Conservation (phyloP, 2,797 vertebrate genomes). For the Oryzias sinensis region DNA sequence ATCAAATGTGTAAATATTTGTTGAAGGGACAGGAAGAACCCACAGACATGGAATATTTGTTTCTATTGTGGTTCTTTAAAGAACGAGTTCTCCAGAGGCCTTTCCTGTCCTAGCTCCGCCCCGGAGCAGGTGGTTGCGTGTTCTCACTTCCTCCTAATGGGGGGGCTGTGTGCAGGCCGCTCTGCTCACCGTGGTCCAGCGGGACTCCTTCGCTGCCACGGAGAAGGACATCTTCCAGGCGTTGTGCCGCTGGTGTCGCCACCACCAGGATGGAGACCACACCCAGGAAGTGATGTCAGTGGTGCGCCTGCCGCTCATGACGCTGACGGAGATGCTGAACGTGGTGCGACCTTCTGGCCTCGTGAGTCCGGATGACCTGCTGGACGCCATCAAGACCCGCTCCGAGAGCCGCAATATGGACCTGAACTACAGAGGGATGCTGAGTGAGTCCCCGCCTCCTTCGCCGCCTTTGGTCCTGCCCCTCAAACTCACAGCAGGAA, state of each 20-base stretch:
- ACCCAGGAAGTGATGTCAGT: conserved; percentile 91
- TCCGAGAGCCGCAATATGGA: conserved; percentile 98
- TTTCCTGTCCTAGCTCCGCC: too few species aligned
- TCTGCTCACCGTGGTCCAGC: conserved; percentile 86
- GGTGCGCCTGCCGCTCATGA: conserved; percentile 95
- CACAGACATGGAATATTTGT: too few species aligned
- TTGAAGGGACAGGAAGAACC: too few species aligned
- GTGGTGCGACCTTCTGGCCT: conserved; percentile 91
- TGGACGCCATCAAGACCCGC: conserved; percentile 96
- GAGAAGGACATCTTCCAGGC: conserved; percentile 98
- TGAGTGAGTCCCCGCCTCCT: conserved; percentile 81
- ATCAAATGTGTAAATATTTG: too few species aligned
- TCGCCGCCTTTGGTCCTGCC: neutral
- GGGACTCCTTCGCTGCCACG: conserved; percentile 93
- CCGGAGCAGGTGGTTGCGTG: neutral
- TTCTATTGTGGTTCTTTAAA: too few species aligned
- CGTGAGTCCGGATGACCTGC: conserved; percentile 91
- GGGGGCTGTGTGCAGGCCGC: conserved; percentile 75
- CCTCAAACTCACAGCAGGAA: too few species aligned
- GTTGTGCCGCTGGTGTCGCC: conserved; percentile 91
- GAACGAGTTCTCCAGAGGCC: too few species aligned
- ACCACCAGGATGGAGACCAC: conserved; percentile 81
- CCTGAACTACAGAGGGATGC: conserved; percentile 97
- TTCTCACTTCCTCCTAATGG: neutral
- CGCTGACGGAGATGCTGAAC: conserved; percentile 93